Base-by-base conservation (phyloP, 2,888 invertebrate species). In the Epsilonema sp. region DNA sequence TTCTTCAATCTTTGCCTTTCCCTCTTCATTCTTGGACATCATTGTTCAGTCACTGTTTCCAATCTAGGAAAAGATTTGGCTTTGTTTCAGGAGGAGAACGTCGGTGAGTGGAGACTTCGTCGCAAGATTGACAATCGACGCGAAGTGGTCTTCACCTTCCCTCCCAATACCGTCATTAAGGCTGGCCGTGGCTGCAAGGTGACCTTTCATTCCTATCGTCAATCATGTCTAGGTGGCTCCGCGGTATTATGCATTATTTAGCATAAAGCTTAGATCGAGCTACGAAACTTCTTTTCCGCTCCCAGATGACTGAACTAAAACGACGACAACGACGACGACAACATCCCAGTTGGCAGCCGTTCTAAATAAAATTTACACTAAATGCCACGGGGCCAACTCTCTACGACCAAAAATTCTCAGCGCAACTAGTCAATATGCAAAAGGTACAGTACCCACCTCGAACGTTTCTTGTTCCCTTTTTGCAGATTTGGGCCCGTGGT, bases 401-500 rank as follows among this genome's bases (percentile, higher is more conserved):
- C n/a, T n/a, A n/a, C n/a, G n/a, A n/a, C n/a, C n/a, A n/a, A n/a
- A n/a, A n/a, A n/a, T n/a, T n/a, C n/a, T n/a, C n/a, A n/a, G n/a
- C n/a, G n/a, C n/a, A n/a, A n/a, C n/a, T n/a, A n/a, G n/a, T n/a
- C n/a, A n/a, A n/a, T n/a, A n/a, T n/a, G n/a, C n/a, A n/a, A n/a
- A n/a, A n/a, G n/a, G n/a, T n/a, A n/a, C n/a, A n/a, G n/a, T n/a
- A n/a, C n/a, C 31, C 31, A 31, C 16, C 31, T 11, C 16, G 31
- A 31, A 31, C 8, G 31, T 20, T 39, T 39, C 39, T 19, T 19
- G 8, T 39, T 25, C 21, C 22, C 37, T 37, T 16, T 2, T 53
- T 56, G 13, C 52, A 69, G 69, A 66, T 70, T 53, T 67, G 63
- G 55, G 65, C 68, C 37, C 56, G 65, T n/a, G 64, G 62, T 26